Evolutionary conservation across 2,113 vertebrate species (phyloP).

Genomic region (Pipa parva): DNA sequence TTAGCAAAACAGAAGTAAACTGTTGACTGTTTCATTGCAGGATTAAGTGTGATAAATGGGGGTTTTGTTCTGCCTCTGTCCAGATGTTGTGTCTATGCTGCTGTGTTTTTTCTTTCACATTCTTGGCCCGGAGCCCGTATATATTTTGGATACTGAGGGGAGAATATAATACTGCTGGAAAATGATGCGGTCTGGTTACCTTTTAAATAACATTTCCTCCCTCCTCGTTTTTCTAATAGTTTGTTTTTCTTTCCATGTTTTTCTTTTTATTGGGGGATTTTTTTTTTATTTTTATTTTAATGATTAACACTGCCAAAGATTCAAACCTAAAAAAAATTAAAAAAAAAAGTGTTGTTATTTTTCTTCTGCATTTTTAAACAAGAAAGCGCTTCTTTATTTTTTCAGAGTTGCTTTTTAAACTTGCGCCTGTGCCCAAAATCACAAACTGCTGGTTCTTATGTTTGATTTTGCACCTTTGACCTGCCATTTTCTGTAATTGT

Average conservation of each 20-base stretch:
- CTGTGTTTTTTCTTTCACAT: constrained; percentile 80
- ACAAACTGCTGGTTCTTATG: constrained; percentile 27
- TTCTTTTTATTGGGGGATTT: constrained; percentile 89
- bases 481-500: constrained; percentile 35
- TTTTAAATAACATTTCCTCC: constrained; percentile 99
- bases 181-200: constrained; percentile 99
- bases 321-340: constrained; percentile 55
- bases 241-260: constrained; percentile 99
- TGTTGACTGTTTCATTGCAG: constrained; percentile 83
- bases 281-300: too few species aligned
- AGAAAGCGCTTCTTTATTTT: constrained; percentile 57
- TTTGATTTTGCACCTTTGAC: constrained; percentile 28
- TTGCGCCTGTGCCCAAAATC: constrained; percentile 35
- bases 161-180: constrained; percentile 99
- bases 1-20: constrained; percentile 89
- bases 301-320: constrained; percentile 63
- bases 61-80: constrained; percentile 96
- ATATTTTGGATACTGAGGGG: constrained; percentile 98
- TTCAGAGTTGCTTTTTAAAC: constrained; percentile 29
- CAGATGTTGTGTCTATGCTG: constrained; percentile 97
- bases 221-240: constrained; percentile 97
- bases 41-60: constrained; percentile 96
- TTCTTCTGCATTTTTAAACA: constrained; percentile 36
- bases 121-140: constrained; percentile 93
- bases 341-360: constrained; percentile 48